A percentile compares a stretch with the other conserved stretches of the same genome.
Conservation (phyloP, 1,140 invertebrate species). For the Potamilus streckersoni region DNA sequence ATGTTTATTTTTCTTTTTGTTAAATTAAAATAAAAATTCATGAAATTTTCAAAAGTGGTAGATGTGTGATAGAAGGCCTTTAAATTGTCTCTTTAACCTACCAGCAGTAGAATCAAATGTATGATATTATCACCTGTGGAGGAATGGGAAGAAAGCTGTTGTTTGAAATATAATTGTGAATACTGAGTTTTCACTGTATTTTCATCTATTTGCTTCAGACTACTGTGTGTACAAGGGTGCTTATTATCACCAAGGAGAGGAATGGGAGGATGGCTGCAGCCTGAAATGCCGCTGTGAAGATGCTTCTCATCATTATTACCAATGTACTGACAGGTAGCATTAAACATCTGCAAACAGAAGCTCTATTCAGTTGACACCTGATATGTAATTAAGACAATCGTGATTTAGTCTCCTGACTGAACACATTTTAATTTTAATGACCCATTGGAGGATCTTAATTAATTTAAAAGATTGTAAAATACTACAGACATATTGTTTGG, state of each 20-base stretch:
- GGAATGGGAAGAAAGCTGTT: slow-evolving; percentile 22
- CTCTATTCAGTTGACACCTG: not conserved
- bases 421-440: no score
- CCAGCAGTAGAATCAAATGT: no score
- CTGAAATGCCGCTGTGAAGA: slow-evolving; percentile 43
- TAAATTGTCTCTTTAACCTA: no score
- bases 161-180: not conserved
- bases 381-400: no score
- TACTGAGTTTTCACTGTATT: not conserved
- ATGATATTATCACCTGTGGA: slow-evolving; percentile 23
- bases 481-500: no score
- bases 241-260: slow-evolving; percentile 35
- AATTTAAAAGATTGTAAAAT: no score
- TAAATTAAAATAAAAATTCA: no score
- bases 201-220: slow-evolving; percentile 21
- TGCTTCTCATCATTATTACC: slow-evolving; percentile 29
- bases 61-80: no score
- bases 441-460: no score
- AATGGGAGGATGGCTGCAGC: slow-evolving; percentile 37
- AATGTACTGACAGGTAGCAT: slow-evolving; percentile 29
- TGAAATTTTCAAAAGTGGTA: no score
- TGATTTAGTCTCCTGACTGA: no score
- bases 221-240: slow-evolving; percentile 38
- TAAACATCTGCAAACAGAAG: not conserved
- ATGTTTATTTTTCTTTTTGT: no score